Percentiles rank a stretch among this genome's conserved stretches.
Conservation (phyloP, 2,888 invertebrate species). For the Brachyptera putata region DNA sequence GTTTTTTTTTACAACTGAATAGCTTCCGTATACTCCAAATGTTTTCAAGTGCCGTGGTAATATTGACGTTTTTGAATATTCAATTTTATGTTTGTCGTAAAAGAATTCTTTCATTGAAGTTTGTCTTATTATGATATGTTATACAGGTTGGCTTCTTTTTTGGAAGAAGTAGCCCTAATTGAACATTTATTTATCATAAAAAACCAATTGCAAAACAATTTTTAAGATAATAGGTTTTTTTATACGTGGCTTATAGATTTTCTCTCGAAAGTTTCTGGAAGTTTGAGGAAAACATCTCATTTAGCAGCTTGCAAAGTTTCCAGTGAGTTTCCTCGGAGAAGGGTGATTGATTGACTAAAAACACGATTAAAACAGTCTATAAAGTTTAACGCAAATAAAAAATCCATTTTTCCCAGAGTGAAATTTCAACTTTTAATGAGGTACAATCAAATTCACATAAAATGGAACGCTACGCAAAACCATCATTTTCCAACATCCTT, state of each 20-base stretch:
- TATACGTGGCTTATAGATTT: constrained; percentile 2
- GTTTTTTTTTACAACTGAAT: too few relatives aligned
- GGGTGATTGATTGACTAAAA: constrained; percentile 21
- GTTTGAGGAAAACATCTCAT: constrained; percentile 17
- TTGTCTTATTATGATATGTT: too few relatives aligned
- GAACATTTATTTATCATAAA: background rate
- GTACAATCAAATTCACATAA: constrained; percentile 18
- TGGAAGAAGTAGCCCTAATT: background rate
- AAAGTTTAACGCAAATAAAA: constrained; percentile 17
- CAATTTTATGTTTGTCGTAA: too few relatives aligned
- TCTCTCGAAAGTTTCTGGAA: constrained; percentile 4
- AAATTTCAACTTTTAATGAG: constrained; percentile 22
- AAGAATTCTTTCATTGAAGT: too few relatives aligned
- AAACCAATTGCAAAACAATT: background rate
- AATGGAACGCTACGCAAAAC: too few relatives aligned
- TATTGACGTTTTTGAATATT: too few relatives aligned
- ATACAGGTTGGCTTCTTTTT: too few relatives aligned
- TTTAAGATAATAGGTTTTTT: constrained; percentile 5
- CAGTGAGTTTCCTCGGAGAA: constrained; percentile 14
- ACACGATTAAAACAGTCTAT: constrained; percentile 22
- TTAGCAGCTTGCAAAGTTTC: constrained; percentile 3
- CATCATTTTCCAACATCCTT: too few relatives aligned
- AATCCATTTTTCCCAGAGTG: constrained; percentile 14
- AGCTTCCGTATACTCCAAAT: too few relatives aligned
- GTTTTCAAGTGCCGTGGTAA: too few relatives aligned